Evolutionary conservation across 2,113 vertebrate species (phyloP), one percentile per base, ranked within the genome.

Genomic region (Thalassoma bifasciatum): DNA sequence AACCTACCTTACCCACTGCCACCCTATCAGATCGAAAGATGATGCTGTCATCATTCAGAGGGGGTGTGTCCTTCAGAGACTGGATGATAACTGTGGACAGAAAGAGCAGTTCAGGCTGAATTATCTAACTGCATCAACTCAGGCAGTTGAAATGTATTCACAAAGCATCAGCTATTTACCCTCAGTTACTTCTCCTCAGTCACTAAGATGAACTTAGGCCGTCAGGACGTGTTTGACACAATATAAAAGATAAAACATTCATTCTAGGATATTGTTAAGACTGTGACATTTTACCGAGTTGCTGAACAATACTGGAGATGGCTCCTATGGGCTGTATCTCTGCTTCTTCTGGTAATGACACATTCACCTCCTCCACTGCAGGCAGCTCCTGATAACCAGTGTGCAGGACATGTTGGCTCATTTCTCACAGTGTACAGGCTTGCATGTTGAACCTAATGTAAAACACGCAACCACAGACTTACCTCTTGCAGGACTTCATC

Each of bases 21-120:
- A 89, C 81, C 12, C 94, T 90, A 68, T 96, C 92, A 68, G 92
- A 92, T 40, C 87, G 95, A 86, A 98, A 98, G 88, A 98, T 90
- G 58, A 98, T 80, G 83, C 95, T 98, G 30, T 97, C 95, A 12
- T 98, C 97, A 77, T 94, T 96, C 68, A 98, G 84, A 63, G 97
- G 92, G 49, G 94, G 96, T 0, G 94, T 85, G 36, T 95, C 95
- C 81, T 86, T 95, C 80, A 95, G 46, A 8, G 96, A 97, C 79
- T 98, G 95, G 84, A 98, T 90, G 77, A 98, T 92, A 53, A 97
- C 97, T 98, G 89, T 11, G 70, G 17, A 72, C 16, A 75, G 2
- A 56, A 1, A 54, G 10, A 14, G 7, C 1, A 1, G 1, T 53
- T 46, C 12, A 53, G 49, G 10, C 30, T 6, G 30, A 30, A 30